Percentiles rank a stretch among this genome's conserved stretches.
Conservation (phyloP, 1,140 invertebrate species). For the Heliothis virescens region DNA sequence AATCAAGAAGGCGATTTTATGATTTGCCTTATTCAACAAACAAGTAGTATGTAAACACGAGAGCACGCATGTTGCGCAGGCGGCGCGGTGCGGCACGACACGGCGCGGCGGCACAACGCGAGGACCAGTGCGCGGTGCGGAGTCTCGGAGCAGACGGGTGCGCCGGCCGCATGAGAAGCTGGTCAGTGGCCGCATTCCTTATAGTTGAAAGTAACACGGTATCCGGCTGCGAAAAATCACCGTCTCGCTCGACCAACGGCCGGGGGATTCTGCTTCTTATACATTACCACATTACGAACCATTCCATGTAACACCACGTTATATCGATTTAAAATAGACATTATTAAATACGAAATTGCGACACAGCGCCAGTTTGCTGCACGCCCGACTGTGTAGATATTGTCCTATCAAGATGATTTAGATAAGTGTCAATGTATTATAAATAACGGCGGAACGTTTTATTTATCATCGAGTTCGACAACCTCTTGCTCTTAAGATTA, state of each 20-base stretch:
- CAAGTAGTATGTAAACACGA: background rate
- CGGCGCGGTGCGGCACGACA: too few relatives aligned
- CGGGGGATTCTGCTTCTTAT: slow-evolving; percentile 57
- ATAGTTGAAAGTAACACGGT: slow-evolving; percentile 82
- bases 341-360: slow-evolving; percentile 54
- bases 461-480: slow-evolving; percentile 45
- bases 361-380: slow-evolving; percentile 40
- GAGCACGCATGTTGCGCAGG: too few relatives aligned
- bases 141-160: slow-evolving; percentile 64
- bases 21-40: background rate
- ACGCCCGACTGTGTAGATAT: slow-evolving; percentile 43
- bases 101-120: slow-evolving; percentile 11
- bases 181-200: slow-evolving; percentile 83
- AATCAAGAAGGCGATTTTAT: background rate
- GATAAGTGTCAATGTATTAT: slow-evolving; percentile 49
- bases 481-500: slow-evolving; percentile 40
- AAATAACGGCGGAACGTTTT: slow-evolving; percentile 34
- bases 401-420: slow-evolving; percentile 51
- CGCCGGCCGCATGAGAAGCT: slow-evolving; percentile 72
- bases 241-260: slow-evolving; percentile 62
- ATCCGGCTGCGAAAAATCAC: slow-evolving; percentile 84
- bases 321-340: slow-evolving; percentile 51
- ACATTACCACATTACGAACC: slow-evolving; percentile 48
- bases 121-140: slow-evolving; percentile 39
- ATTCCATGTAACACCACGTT: slow-evolving; percentile 3